These are phyloP conservation scores for Tragopan temminckii DNA, from an alignment of 2,797 vertebrate species.

Conservation along the genomic window DNA sequence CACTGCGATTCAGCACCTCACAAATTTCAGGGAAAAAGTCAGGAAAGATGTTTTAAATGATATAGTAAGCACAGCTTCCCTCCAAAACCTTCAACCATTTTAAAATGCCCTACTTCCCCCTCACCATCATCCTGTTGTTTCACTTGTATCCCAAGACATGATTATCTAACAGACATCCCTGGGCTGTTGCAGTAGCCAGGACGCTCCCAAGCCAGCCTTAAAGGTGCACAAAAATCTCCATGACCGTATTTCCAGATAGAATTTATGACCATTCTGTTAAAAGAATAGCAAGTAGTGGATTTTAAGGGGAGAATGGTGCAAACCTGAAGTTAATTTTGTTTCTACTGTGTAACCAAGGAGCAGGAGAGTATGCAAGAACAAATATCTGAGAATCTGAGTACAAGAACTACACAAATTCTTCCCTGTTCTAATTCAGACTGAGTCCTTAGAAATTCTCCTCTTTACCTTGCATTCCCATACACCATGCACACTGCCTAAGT, in stretches of 20 bases:
- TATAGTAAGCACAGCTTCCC: not conserved
- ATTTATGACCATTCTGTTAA: not conserved
- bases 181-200: not conserved
- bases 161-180: not conserved
- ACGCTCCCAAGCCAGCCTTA: not conserved
- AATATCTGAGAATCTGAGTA: too few species aligned
- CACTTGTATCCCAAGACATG: not conserved
- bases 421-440: not conserved
- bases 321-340: not conserved
- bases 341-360: not conserved
- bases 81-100: not conserved
- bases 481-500: accelerated
- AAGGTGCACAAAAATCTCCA: too few species aligned
- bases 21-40: not conserved
- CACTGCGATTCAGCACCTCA: not conserved
- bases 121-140: not conserved
- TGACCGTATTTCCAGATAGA: not conserved
- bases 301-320: not conserved
- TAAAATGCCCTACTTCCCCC: not conserved
- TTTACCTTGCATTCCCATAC: not conserved
- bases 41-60: not conserved
- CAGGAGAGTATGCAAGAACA: not conserved
- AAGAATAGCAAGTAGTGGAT: too few species aligned
- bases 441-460: not conserved
- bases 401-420: not conserved